These are phyloP conservation scores for Aphidoletes aphidimyza DNA, from an alignment of 2,888 invertebrate species.

Conservation along the genomic window DNA sequence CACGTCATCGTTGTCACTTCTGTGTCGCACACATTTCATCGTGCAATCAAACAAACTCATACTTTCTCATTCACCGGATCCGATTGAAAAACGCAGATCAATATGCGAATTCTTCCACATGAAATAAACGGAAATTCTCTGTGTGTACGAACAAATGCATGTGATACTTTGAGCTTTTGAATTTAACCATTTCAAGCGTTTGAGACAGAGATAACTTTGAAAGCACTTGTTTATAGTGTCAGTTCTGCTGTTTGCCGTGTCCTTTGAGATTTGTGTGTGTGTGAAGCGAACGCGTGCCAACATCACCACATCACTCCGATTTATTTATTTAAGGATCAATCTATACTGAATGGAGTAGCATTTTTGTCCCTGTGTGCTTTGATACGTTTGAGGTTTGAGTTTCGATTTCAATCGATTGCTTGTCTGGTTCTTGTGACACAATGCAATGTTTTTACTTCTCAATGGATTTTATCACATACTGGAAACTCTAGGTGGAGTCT, in stretches of 20 bases:
- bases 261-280: not conserved
- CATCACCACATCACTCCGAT: constrained; percentile 12
- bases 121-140: not conserved
- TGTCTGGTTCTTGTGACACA: not conserved
- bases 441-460: not conserved
- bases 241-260: not conserved
- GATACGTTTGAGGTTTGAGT: constrained; percentile 5
- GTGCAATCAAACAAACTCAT: not conserved
- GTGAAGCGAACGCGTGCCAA: not conserved
- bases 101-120: not conserved
- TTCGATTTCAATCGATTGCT: not conserved
- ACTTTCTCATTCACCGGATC: not conserved
- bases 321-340: not conserved
- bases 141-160: not conserved
- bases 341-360: not conserved
- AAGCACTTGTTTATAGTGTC: not conserved
- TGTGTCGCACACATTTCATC: not conserved
- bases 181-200: not conserved
- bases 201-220: not conserved
- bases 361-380: not conserved
- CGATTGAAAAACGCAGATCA: not conserved
- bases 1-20: not conserved
- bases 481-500: too few relatives aligned
- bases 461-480: too few relatives aligned
- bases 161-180: not conserved